These are phyloP conservation scores for Danio aesculapii DNA, from an alignment of 2,797 vertebrate species.

Conservation along the genomic window DNA sequence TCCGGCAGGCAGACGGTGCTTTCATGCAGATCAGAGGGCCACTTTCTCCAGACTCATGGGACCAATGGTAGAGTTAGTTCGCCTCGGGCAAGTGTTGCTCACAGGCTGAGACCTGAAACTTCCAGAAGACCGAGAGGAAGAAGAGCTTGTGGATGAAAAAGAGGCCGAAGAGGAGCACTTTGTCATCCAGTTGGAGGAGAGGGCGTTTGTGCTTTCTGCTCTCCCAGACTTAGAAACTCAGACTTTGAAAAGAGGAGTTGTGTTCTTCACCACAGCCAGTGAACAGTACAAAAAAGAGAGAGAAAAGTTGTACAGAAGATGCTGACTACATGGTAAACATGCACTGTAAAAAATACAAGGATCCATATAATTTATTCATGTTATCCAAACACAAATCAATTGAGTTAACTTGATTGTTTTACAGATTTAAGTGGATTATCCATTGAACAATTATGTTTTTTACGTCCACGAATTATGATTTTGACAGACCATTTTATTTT, in stretches of 20 bases:
- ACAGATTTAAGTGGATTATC: too few species aligned
- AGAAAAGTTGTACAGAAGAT: too few species aligned
- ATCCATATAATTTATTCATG: too few species aligned
- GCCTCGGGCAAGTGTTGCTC: constrained; percentile 57
- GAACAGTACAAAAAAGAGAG: background rate
- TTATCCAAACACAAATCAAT: too few species aligned
- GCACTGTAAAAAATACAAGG: too few species aligned
- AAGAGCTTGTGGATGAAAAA: constrained; percentile 10
- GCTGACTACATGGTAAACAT: too few species aligned
- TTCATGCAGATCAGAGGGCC: constrained; percentile 58
- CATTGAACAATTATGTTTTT: too few species aligned
- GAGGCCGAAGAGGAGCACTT: constrained; percentile 19
- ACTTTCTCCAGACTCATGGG: constrained; percentile 56
- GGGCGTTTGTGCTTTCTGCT: constrained; percentile 26
- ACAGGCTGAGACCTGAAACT: constrained; percentile 41
- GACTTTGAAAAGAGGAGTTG: background rate
- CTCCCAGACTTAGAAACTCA: constrained; percentile 12
- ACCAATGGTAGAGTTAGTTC: constrained; percentile 47
- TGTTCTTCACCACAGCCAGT: background rate
- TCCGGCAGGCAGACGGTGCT: constrained; percentile 43
- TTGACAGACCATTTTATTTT: too few species aligned
- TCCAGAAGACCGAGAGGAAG: constrained; percentile 30
- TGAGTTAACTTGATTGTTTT: too few species aligned
- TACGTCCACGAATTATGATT: too few species aligned
- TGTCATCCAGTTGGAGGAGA: constrained; percentile 1